These are phyloP conservation scores for Sarcophaga subvicina DNA, from an alignment of 2,888 invertebrate genomes.

Conservation along the genomic window DNA sequence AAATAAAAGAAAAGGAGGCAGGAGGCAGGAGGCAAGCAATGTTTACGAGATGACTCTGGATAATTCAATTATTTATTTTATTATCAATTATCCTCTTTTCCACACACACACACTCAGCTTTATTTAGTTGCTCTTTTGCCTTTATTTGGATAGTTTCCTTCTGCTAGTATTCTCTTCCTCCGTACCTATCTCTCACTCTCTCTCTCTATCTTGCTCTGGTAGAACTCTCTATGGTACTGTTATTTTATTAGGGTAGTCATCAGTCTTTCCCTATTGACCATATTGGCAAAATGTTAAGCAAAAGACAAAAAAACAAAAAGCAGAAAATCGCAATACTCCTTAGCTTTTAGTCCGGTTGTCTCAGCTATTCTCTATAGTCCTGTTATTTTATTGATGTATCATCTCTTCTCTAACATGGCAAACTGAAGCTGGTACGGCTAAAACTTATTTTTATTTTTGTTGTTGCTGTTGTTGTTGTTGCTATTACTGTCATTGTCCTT, in stretches of 20 bases:
- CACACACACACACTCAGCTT: constrained; percentile 34
- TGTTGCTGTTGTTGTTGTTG: constrained; percentile 19
- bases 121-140: constrained; percentile 52
- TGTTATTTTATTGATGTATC: constrained; percentile 64
- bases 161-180: background rate
- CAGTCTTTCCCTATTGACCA: background rate
- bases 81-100: constrained; percentile 63
- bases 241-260: constrained; percentile 41
- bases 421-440: constrained; percentile 39
- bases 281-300: constrained; percentile 14
- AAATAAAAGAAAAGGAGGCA: background rate
- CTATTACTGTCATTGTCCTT: constrained; percentile 38
- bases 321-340: background rate
- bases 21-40: background rate
- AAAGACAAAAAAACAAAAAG: background rate
- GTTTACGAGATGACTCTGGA: constrained; percentile 42
- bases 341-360: constrained; percentile 25
- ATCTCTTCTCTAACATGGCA: constrained; percentile 43
- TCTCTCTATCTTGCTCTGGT: background rate
- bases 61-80: constrained; percentile 66
- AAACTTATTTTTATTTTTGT: background rate
- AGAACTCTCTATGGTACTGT: constrained; percentile 8
- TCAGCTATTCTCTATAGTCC: constrained; percentile 46
- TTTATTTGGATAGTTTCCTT: background rate
- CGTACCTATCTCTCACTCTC: background rate